Percentiles rank a stretch among this genome's conserved stretches.
phyloP scores from a whole-genome alignment of 1,140 invertebrate species.

The Neodiprion fabricii region DNA sequence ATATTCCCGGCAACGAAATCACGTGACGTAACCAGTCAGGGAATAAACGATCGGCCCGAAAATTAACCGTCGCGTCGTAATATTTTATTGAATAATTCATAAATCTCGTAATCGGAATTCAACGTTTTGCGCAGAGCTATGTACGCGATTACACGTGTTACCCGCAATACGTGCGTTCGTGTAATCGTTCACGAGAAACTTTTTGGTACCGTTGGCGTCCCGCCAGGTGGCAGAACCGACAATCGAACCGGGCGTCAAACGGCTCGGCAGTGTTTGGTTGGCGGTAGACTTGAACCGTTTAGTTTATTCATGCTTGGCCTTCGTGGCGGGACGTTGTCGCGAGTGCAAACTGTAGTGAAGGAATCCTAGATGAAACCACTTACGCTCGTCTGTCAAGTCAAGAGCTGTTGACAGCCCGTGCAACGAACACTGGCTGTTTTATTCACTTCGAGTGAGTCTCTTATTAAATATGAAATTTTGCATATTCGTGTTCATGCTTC shows the following conservation, averaged over 20 bases:
- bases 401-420: not conserved
- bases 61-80: too few species aligned
- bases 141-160: not conserved
- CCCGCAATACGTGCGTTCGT: not conserved
- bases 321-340: not conserved
- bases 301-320: not conserved
- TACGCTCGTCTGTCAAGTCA: not conserved
- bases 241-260: not conserved
- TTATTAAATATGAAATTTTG: not conserved
- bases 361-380: not conserved
- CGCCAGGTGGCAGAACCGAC: not conserved
- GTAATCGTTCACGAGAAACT: not conserved
- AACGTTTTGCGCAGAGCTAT: not conserved
- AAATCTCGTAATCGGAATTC: not conserved
- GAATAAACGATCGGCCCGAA: too few species aligned
- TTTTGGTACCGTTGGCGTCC: not conserved
- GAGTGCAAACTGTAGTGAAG: not conserved
- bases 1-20: too few species aligned
- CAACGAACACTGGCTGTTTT: not conserved
- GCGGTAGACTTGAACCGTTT: not conserved
- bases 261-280: not conserved
- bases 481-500: too few species aligned
- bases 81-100: too few species aligned
- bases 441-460: not conserved
- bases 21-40: too few species aligned